phyloP scores from a whole-genome alignment of 1,140 invertebrate species.

The Meloidogyne floridensis region DNA sequence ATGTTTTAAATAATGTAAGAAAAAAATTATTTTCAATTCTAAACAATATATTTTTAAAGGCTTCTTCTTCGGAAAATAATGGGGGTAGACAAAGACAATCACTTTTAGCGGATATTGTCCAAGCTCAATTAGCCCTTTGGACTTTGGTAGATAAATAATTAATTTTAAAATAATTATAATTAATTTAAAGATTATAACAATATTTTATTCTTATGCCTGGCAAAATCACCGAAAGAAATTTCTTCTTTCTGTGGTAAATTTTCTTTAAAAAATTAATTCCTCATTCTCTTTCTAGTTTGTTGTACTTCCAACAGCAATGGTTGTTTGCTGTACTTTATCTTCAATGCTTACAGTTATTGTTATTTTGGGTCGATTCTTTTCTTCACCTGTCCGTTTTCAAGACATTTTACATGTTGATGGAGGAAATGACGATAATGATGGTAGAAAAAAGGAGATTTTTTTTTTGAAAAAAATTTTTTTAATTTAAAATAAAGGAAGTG shows the following conservation, averaged over 20 bases:
- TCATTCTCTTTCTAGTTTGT: conserved; percentile 40
- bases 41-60: conserved; percentile 38
- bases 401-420: conserved; percentile 41
- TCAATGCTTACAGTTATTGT: conserved; percentile 50
- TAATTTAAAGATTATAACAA: conserved; percentile 9
- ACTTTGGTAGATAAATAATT: conserved; percentile 37
- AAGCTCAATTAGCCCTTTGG: conserved; percentile 55
- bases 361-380: conserved; percentile 50
- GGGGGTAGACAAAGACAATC: conserved; percentile 42
- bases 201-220: conserved; percentile 53
- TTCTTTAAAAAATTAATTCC: conserved; percentile 35
- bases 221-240: conserved; percentile 57
- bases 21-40: conserved; percentile 15
- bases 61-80: conserved; percentile 44
- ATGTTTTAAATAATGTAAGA: conserved; percentile 3
- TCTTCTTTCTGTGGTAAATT: conserved; percentile 46
- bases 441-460: conserved; percentile 15
- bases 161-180: background rate
- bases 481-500: conserved; percentile 12
- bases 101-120: conserved; percentile 46
- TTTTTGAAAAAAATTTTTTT: conserved; percentile 7
- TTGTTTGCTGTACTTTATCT: conserved; percentile 45
- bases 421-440: conserved; percentile 19
- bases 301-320: conserved; percentile 48
- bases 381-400: conserved; percentile 45